Evolutionary conservation across 2,113 vertebrate species (phyloP).

Genomic region (Campylomormyrus tamandua): DNA sequence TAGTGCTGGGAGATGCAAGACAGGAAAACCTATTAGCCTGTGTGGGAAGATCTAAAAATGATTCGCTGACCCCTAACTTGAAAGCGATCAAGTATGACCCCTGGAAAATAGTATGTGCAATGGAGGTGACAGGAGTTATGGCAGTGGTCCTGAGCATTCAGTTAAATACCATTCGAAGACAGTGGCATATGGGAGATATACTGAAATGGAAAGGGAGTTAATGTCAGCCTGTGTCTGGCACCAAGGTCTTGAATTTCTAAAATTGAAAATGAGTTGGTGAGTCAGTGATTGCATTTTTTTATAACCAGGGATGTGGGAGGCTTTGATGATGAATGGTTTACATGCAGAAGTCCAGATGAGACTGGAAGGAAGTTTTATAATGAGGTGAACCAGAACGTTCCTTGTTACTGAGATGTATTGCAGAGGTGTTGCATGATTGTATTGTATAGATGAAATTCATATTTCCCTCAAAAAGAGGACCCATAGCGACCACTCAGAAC

Average conservation of each 20-base stretch:
- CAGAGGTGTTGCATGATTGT: not conserved
- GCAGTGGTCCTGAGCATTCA: not conserved
- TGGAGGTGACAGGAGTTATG: not conserved
- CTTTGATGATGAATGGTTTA: not conserved
- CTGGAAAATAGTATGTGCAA: constrained; percentile 4
- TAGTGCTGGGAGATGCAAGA: not conserved
- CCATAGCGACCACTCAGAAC: not conserved
- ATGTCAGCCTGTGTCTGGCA: constrained; percentile 11
- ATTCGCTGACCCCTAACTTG: not conserved
- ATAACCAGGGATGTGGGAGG: constrained; percentile 8
- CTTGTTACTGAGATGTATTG: not conserved
- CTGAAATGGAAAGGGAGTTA: not conserved
- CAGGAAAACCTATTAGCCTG: not conserved
- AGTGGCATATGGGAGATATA: not conserved
- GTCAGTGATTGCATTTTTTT: constrained; percentile 8
- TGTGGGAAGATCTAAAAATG: not conserved
- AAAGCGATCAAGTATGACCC: not conserved
- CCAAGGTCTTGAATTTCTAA: constrained; percentile 12
- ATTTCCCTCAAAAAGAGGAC: not conserved
- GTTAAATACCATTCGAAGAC: not conserved
- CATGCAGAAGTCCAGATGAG: constrained; percentile 2
- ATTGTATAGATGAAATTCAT: not conserved
- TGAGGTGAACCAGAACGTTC: constrained; percentile 1
- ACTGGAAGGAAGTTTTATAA: not conserved
- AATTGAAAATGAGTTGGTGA: constrained; percentile 4